These are phyloP conservation scores for Masticophis lateralis DNA, from an alignment of 2,797 vertebrate species.

Conservation along the genomic window DNA sequence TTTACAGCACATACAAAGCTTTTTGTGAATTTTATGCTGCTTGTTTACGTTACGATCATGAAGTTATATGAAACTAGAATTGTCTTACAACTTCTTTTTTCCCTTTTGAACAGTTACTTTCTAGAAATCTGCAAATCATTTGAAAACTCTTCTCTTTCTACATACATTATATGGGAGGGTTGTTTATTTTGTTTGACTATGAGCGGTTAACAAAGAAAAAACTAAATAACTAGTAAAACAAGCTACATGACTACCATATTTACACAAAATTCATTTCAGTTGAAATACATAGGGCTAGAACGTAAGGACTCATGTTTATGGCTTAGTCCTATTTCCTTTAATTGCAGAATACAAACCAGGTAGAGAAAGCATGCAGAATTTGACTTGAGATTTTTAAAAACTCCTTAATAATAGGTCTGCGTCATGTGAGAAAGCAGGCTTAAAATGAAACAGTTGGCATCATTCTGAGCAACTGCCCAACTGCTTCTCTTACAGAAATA, in stretches of 20 bases:
- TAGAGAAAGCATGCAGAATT: not conserved
- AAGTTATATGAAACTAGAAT: not conserved
- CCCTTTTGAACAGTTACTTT: not conserved
- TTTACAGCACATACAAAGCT: not conserved
- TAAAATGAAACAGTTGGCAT: not conserved
- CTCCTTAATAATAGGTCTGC: not conserved
- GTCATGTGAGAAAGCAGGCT: not conserved
- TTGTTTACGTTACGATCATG: not conserved
- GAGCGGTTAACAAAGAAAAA: not conserved
- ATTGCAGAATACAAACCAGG: not conserved
- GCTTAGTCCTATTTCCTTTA: not conserved
- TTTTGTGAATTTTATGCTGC: not conserved
- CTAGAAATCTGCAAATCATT: not conserved
- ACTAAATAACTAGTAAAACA: not conserved
- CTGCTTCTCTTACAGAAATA: not conserved
- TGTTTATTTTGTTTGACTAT: not conserved
- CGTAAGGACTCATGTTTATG: not conserved
- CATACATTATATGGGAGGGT: not conserved
- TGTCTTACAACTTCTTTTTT: not conserved
- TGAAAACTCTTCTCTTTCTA: not conserved
- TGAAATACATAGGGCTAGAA: not conserved
- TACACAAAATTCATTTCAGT: not conserved
- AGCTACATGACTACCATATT: not conserved
- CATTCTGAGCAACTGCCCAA: not conserved
- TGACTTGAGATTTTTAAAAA: not conserved